Percentiles rank a stretch among this genome's conserved stretches.
Evolutionary conservation across 2,797 vertebrate species (phyloP).

Genomic region (Galaxias olidus): DNA sequence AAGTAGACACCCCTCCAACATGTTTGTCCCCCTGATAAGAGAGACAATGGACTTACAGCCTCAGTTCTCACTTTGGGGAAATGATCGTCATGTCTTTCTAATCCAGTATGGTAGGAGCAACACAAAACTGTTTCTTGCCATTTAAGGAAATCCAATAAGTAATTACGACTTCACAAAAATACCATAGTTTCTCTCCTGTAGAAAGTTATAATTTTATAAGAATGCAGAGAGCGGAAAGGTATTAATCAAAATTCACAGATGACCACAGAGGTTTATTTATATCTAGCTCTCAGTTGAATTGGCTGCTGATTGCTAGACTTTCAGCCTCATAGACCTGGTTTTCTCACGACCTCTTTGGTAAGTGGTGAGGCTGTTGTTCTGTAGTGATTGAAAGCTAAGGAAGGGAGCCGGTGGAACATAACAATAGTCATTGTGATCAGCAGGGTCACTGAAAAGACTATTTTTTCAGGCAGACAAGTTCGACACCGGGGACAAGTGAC

Average conservation of each 20-base stretch:
- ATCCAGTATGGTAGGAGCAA: conserved; percentile 37
- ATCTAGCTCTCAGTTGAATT: conserved; percentile 23
- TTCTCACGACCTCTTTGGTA: conserved; percentile 42
- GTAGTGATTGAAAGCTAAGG: conserved; percentile 49
- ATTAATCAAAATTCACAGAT: conserved; percentile 46
- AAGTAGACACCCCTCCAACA: conserved; percentile 36
- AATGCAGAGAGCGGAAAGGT: conserved; percentile 45
- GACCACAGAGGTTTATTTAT: conserved; percentile 21
- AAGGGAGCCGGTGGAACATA: conserved; percentile 37
- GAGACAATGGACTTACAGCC: conserved; percentile 34
- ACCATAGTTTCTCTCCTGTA: conserved; percentile 32
- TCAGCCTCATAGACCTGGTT: conserved; percentile 27
- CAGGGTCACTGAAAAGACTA: conserved; percentile 32
- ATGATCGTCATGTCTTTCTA: conserved; percentile 27
- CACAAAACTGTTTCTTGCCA: conserved; percentile 31
- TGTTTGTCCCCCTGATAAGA: conserved; percentile 44
- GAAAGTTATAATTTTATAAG: conserved; percentile 40
- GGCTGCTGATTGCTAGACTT: conserved; percentile 32
- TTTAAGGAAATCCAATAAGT: conserved; percentile 4
- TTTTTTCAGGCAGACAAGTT: conserved; percentile 59
- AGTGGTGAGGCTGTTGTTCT: conserved; percentile 27
- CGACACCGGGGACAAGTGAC: conserved; percentile 68
- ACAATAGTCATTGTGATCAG: conserved; percentile 59
- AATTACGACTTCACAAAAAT: conserved; percentile 35
- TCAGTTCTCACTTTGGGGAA: conserved; percentile 32